Base-by-base conservation (phyloP, 1,140 invertebrate genomes). In the Drosophila setifemur region DNA sequence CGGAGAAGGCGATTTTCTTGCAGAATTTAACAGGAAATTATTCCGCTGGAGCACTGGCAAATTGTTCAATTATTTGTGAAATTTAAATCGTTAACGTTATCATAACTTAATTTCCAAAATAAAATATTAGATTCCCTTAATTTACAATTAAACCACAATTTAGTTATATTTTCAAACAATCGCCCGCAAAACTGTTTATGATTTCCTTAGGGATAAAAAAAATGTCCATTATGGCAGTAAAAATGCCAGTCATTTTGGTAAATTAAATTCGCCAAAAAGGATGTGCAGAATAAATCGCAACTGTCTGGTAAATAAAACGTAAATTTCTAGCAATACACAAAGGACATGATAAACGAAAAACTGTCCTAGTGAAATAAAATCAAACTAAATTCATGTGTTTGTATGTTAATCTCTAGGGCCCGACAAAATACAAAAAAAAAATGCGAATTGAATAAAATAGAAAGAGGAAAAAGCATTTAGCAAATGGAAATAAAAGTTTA, bases 291-390 rank as follows among this genome's bases (percentile, higher is more conserved):
- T 28, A 50, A 61, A 61, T 61, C 67, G 23, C 50, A 66, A 35
- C 40, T 40, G 18, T 55, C 50, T 48, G 44, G 29, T 49, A 70
- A 69, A 69, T 67, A 53, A 69, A 68, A 55, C 49, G 66, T 29
- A 47, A 52, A 61, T 72, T 60, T 71, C 4, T 33, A 39, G 26
- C 28, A 8, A 58, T 70, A 14, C 67, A 53, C 68, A 53, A 63
- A 53, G 68, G 68, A 72, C 43, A 72, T 71, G 68, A 72, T 72
- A 72, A 72, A 72, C 68, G 37, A 52, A 61, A n/a, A 71, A 72
- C 18, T 71, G 26, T 52, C 39, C 29, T n/a, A 43, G 7, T 7
- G 25, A 70, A 70, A 70, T 58, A 60, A 60, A 70, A 69, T 69
- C 44, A 58, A 71, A 71, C 67, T 71, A 71, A 71, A 60, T 60